Evolutionary conservation across 2,113 vertebrate species (phyloP), one percentile per base, ranked within the genome.

Genomic region (Percopsis transmontana): DNA sequence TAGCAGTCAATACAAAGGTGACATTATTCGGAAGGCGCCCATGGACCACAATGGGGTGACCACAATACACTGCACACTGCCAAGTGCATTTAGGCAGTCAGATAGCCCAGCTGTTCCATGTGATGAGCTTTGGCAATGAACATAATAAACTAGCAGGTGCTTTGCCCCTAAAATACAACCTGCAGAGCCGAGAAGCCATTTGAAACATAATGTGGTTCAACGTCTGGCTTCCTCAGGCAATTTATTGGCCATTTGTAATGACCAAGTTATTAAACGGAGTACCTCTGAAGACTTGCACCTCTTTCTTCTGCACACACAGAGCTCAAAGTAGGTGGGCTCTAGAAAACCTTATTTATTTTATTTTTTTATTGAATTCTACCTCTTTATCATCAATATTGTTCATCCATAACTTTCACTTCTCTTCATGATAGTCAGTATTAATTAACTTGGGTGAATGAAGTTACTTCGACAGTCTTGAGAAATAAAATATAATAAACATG

Each of bases 221-320:
- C 51, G 55, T 45, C 47, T 58, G 18, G 44, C 38, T 59, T 68
- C 33, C 56, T 57, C 40, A 58, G 44, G 54, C 59, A 58, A 68
- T 67, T 67, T 47, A 58, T 68, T 66, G 53, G 39, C 63, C 40
- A 55, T 66, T 20, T 23, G 41, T 18, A 38, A 33, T 38, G 51
- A 33, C 63, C 19, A 20, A 55, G 63, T 39, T 21, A 33, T 65
- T 39, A 19, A 42, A 39, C 38, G 24, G 1, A 19, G 24, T 9
- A 6, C 33, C 7, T 19, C 21, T 4, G 0, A 18, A 50, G 23
- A 3, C n/a, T 51, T 27, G 1, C 45, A n/a, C 15, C 6, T 18
- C 45, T 51, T 50, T 54, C 2, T 47, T 13, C 13, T 65, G 15
- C 16, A 24, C 19, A 33, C 14, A 40, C 50, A 18, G 51, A 54